A percentile compares a stretch with the other conserved stretches of the same genome.
Conservation (phyloP, 1,140 invertebrate species). For the Nomia melanderi region DNA sequence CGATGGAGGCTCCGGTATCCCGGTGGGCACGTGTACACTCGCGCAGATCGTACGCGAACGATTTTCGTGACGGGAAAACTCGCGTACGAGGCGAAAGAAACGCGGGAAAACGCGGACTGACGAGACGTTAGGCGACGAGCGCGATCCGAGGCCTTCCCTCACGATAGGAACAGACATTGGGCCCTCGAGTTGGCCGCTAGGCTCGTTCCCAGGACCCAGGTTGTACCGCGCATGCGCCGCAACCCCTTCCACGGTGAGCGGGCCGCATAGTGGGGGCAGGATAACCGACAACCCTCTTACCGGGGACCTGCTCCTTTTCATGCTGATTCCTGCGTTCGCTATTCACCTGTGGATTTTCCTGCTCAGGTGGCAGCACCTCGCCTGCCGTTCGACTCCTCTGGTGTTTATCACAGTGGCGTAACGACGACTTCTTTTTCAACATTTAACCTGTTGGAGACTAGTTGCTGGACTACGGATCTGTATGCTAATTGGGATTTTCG, state of each 20-base stretch:
- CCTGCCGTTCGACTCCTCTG: conserved; percentile 25
- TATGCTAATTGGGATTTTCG: too few species aligned
- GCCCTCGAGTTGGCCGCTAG: conserved; percentile 54
- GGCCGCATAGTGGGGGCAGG: conserved; percentile 22
- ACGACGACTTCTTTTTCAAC: not conserved
- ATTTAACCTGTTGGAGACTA: too few species aligned
- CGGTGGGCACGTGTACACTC: conserved; percentile 53
- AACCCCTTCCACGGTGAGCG: conserved; percentile 28
- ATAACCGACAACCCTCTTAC: conserved; percentile 57
- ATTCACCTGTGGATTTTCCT: conserved; percentile 66
- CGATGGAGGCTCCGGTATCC: conserved; percentile 9
- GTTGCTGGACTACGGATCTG: too few species aligned
- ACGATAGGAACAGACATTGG: conserved; percentile 72
- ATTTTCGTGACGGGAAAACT: not conserved
- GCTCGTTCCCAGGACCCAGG: conserved; percentile 63
- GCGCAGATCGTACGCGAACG: conserved; percentile 7
- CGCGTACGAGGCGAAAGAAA: conserved; percentile 36
- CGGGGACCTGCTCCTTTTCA: conserved; percentile 47
- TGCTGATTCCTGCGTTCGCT: not conserved
- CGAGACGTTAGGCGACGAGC: conserved; percentile 48
- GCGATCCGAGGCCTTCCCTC: conserved; percentile 69
- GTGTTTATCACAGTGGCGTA: conserved; percentile 36
- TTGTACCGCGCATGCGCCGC: conserved; percentile 57
- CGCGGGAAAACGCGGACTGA: conserved; percentile 38
- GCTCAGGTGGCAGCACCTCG: conserved; percentile 75